Conservation (phyloP, 2,113 vertebrate genomes). For the Scophthalmus maximus region DNA sequence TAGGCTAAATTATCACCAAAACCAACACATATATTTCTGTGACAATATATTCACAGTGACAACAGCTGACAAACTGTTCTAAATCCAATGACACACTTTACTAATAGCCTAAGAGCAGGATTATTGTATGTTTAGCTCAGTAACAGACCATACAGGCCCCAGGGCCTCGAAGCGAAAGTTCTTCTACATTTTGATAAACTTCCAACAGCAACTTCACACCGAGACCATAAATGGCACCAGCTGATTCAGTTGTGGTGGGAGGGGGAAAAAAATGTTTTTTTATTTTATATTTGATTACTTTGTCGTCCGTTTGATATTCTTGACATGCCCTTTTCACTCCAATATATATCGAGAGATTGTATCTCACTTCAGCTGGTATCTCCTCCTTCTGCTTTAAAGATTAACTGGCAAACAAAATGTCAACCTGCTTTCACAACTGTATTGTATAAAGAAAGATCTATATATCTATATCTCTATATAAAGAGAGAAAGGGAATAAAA, state of each 20-base stretch:
- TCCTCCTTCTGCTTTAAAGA: slow-evolving; percentile 61
- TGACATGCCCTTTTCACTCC: slow-evolving; percentile 70
- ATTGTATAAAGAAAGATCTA: too few relatives aligned
- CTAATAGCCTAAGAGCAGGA: background rate
- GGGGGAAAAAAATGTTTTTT: slow-evolving; percentile 3
- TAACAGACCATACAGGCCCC: background rate
- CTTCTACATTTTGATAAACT: slow-evolving; percentile 32
- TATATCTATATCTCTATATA: too few relatives aligned
- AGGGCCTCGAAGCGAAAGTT: background rate
- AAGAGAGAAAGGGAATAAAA: background rate
- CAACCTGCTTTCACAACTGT: slow-evolving; percentile 56
- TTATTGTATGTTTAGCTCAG: background rate
- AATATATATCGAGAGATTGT: slow-evolving; percentile 57
- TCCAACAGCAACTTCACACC: background rate
- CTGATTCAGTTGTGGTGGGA: slow-evolving; percentile 42
- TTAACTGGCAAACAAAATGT: slow-evolving; percentile 65
- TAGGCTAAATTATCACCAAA: too few relatives aligned
- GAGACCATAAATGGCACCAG: slow-evolving; percentile 31
- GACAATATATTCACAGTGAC: too few relatives aligned
- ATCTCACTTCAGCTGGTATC: slow-evolving; percentile 61
- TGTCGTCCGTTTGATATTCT: slow-evolving; percentile 61
- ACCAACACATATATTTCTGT: too few relatives aligned
- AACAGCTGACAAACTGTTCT: too few relatives aligned
- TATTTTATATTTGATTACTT: slow-evolving; percentile 61
- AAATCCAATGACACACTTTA: too few relatives aligned